Percentiles rank a stretch among this genome's conserved stretches.
Evolutionary conservation across 2,888 invertebrate genomes (phyloP).

Genomic region (Scaptomyza caliginosa): DNA sequence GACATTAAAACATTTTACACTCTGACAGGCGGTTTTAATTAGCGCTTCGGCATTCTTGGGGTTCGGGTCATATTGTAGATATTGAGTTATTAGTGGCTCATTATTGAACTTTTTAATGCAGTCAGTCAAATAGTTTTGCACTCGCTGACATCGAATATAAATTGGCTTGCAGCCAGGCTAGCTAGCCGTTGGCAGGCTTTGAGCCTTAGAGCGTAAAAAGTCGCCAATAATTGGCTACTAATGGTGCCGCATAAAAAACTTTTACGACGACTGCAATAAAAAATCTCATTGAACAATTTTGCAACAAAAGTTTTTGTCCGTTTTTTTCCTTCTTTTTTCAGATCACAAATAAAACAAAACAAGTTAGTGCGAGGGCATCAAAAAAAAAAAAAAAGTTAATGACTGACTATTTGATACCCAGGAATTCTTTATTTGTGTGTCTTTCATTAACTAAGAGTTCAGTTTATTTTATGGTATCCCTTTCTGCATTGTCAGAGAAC

Average conservation of each 20-base stretch:
- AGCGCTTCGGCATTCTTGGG: constrained; percentile 26
- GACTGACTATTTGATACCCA: constrained; percentile 11
- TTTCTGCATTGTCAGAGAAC: neutral
- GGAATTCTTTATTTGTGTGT: no score
- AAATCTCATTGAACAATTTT: constrained; percentile 52
- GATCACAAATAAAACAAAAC: constrained; percentile 23
- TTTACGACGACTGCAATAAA: constrained; percentile 70
- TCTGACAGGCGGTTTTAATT: constrained; percentile 59
- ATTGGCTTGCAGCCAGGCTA: constrained; percentile 39
- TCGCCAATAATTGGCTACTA: constrained; percentile 78
- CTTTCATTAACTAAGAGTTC: no score
- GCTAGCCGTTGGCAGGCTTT: neutral
- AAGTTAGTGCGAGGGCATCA: neutral
- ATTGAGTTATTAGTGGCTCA: constrained; percentile 76
- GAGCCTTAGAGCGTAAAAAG: constrained; percentile 59
- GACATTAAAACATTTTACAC: constrained; percentile 2
- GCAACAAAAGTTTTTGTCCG: constrained; percentile 34
- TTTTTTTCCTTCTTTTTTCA: no score
- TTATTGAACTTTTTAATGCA: constrained; percentile 74
- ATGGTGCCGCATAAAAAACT: constrained; percentile 76
- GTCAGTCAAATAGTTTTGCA: constrained; percentile 61
- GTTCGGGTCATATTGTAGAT: constrained; percentile 30
- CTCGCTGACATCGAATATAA: constrained; percentile 74
- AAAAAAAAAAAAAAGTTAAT: neutral
- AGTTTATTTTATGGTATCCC: no score